Base-by-base conservation (phyloP, 2,888 invertebrate genomes). In the Tribolium freemani region DNA sequence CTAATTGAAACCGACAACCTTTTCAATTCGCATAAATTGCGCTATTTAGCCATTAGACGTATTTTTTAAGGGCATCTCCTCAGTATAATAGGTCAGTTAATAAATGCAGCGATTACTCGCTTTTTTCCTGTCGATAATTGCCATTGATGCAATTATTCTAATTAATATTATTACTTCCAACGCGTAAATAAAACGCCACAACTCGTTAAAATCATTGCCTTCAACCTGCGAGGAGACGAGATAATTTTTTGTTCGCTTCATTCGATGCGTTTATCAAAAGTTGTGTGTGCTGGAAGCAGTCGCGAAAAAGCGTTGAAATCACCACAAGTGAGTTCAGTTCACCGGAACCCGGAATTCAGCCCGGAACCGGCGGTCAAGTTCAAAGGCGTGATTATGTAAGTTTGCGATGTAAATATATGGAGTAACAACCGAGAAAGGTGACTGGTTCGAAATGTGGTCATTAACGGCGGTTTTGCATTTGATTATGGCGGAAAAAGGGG, bases 251-350 rank as follows among this genome's bases (percentile, higher is more conserved):
- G 8, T 38, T 9, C 1, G 0, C 26, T 26, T 1, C 16, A 16
- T 16, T 26, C 26, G 38, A 38, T 38, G 38, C 8, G 9, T 38
- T 38, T 38, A 38, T 38, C 38, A 45, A 45, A 45, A 45, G 48
- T 11, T 48, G 21, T 3, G 3, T 21, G 31, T 8, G 2, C 6
- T 4, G 4, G 31, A 38, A 38, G 1, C 20, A 13, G 51, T 16
- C 20, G 16, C 20, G 51, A 20, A 51, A 51, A 51, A 51, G 51
- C 51, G 20, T 51, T 51, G 51, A 51, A 51, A 51, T 51, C 51
- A 20, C 51, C 51, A 20, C 11, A 10, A 16, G 48, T 48, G 48
- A 2, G 48, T 48, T 16, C 3, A 16, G 10, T 48, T 16, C 16
- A 20, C 51, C 51, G 51, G 51, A 51, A 51, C 51, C 51, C 51